Base-by-base conservation (phyloP, 1,140 invertebrate genomes). In the Papilio polytes region DNA sequence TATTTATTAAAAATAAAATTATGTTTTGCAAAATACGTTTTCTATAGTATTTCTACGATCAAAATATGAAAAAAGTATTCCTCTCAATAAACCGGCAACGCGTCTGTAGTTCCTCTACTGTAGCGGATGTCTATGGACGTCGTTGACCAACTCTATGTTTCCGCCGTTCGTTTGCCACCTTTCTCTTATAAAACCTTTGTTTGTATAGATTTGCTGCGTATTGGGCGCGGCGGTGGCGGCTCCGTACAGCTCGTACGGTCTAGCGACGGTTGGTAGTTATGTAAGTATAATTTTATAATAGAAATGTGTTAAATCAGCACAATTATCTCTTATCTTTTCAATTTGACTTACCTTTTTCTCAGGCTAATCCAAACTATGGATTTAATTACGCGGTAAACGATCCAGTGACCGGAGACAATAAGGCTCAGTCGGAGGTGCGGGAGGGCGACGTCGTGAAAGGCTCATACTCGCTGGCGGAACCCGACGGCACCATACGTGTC, bases 371-470 rank as follows among this genome's bases (percentile, higher is more conserved):
- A 15, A 87, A 85, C 26, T 97, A 97, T 91, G 93, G 95, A 83
- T 97, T 96, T 89, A 96, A 96, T 85, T 97, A 97, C 84, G 96
- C 96, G 1, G 96, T 97, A 18, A 95, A 96, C 83, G 96, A 97
- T 84, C 95, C 95, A 26, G 89, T 96, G 77, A 97, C 96, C 12
- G 96, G 96, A 26, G 96, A 97, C 87, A 95, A 96, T 85, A 96
- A 97, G 83, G 95, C 96, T 1, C 96, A 96, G 85, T 94, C 95
- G 72, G 96, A 97, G 85, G 93, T 95, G 36, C 93, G 96, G 53
- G 96, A 96, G 79, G 96, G 96, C 85, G 95, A 92, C 81, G 89
- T 92, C 36, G 95, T 96, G 12, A 95, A 95, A 83, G 96, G 96
- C 51, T 93, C 91, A 8, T 96, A 96, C 88, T 95, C 95, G 8